These are phyloP conservation scores for Mythimna albipuncta DNA, from an alignment of 2,888 invertebrate genomes.

Conservation along the genomic window DNA sequence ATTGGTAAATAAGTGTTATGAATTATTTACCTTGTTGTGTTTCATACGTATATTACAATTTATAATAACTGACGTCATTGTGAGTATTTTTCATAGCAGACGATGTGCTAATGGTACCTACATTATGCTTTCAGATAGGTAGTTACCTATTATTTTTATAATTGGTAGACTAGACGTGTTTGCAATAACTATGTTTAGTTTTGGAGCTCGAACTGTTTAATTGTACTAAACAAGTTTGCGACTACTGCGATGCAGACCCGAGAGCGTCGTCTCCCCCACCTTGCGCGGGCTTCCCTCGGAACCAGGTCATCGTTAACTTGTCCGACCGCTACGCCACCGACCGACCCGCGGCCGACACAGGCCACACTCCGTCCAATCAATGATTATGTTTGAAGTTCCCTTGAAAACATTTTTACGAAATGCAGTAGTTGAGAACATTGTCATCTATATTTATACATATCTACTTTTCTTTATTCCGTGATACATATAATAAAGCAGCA, in stretches of 20 bases:
- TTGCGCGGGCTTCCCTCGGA: slow-evolving; percentile 84
- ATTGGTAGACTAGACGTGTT: slow-evolving; percentile 11
- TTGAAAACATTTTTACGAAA: slow-evolving; percentile 31
- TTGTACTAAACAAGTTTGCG: slow-evolving; percentile 60
- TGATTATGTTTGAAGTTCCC: slow-evolving; percentile 46
- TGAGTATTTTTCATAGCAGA: slow-evolving; percentile 14
- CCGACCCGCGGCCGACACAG: slow-evolving; percentile 72
- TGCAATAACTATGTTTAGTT: slow-evolving; percentile 26
- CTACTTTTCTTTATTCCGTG: no score
- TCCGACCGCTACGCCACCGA: slow-evolving; percentile 78
- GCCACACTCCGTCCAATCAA: slow-evolving; percentile 76
- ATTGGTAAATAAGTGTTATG: slow-evolving; percentile 46
- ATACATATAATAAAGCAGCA: no score
- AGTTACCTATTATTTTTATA: background rate
- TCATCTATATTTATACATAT: background rate
- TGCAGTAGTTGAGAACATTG: background rate
- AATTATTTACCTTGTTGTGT: slow-evolving; percentile 45
- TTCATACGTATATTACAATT: slow-evolving; percentile 29
- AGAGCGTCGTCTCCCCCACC: slow-evolving; percentile 72
- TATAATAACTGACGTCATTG: slow-evolving; percentile 39
- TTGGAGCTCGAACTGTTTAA: slow-evolving; percentile 43
- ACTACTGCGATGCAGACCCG: slow-evolving; percentile 58
- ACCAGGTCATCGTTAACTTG: slow-evolving; percentile 87
- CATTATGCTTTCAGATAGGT: slow-evolving; percentile 11
- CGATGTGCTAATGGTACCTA: background rate